These are phyloP conservation scores for Rhagonycha lutea DNA, from an alignment of 2,888 invertebrate genomes.

Conservation along the genomic window DNA sequence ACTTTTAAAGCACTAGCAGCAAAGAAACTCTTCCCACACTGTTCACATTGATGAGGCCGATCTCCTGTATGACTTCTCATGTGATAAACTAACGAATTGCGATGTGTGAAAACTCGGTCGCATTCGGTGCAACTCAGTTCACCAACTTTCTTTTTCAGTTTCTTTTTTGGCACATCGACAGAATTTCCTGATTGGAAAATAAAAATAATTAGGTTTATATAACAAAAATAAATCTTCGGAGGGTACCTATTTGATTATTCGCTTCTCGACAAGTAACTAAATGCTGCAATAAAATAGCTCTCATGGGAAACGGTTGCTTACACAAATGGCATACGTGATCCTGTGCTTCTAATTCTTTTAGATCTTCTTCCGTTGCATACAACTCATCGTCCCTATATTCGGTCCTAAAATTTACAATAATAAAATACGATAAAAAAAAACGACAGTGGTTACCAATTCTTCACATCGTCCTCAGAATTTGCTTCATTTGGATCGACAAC, in stretches of 20 bases:
- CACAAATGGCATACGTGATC: conserved; percentile 53
- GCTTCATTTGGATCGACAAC: conserved; percentile 65
- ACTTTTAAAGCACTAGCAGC: conserved; percentile 82
- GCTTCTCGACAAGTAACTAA: conserved; percentile 49
- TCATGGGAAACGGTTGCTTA: conserved; percentile 51
- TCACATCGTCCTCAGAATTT: conserved; percentile 45
- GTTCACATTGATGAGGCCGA: conserved; percentile 76
- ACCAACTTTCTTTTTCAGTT: conserved; percentile 50
- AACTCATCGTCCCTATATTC: conserved; percentile 53
- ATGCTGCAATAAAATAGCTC: conserved; percentile 52
- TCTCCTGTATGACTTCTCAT: conserved; percentile 78
- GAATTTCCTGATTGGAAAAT: neutral
- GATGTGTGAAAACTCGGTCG: conserved; percentile 74
- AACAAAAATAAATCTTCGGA: neutral
- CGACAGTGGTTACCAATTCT: conserved; percentile 41
- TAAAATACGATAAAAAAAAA: neutral
- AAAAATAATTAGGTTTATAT: neutral
- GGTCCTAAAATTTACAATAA: conserved; percentile 6
- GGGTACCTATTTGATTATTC: conserved; percentile 44
- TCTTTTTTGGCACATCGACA: conserved; percentile 38
- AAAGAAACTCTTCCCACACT: conserved; percentile 83
- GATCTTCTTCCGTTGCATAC: conserved; percentile 55
- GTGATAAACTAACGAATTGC: conserved; percentile 85
- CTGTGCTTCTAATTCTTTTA: conserved; percentile 54
- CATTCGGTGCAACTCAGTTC: conserved; percentile 69